Conservation (phyloP, 2,888 invertebrate species). For the Glyphotaelius pellucidus region DNA sequence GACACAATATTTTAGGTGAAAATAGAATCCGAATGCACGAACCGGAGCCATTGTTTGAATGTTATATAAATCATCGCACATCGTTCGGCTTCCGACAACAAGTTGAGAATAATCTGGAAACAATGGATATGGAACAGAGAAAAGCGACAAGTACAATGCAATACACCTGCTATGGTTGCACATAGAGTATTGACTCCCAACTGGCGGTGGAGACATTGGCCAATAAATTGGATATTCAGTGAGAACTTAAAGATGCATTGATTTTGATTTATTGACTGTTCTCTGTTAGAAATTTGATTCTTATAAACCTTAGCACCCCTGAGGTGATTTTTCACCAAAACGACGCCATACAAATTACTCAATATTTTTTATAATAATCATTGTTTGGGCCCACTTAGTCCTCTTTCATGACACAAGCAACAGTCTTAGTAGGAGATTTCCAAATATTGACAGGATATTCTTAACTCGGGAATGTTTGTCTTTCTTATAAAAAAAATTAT, state of each 20-base stretch:
- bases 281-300: background rate
- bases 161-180: background rate
- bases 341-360: too few species aligned
- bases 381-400: too few species aligned
- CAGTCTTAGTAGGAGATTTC: too few species aligned
- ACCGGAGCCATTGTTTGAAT: background rate
- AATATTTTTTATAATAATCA: too few species aligned
- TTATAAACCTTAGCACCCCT: background rate
- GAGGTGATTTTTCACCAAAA: too few species aligned
- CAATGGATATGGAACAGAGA: background rate
- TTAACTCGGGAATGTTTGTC: too few species aligned
- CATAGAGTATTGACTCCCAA: background rate
- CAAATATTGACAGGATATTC: too few species aligned
- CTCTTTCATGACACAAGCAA: too few species aligned
- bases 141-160: background rate
- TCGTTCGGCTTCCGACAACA: conserved; percentile 24
- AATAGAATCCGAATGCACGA: conserved; percentile 13
- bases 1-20: background rate
- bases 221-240: background rate
- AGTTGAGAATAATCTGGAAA: conserved; percentile 13
- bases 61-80: conserved; percentile 22
- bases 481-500: too few species aligned
- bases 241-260: background rate
- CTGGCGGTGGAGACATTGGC: background rate
- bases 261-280: background rate